Base-by-base conservation (phyloP, 2,797 vertebrate species). In the Brotula barbata region DNA sequence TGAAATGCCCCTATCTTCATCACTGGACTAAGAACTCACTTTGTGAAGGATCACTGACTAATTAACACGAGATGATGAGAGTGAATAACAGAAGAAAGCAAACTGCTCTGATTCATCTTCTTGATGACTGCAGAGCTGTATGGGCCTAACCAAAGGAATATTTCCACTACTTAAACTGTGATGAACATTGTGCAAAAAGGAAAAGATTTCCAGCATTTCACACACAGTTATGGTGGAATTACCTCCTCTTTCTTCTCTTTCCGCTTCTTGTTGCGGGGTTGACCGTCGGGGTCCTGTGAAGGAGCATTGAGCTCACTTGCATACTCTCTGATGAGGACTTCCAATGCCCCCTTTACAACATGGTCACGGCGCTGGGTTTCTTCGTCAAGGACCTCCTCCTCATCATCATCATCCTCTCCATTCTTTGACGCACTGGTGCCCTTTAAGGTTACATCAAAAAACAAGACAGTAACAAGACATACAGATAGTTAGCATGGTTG, bases 171-270 rank as follows among this genome's bases (percentile, higher is more conserved):
- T 28, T 28, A 28, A 28, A 28, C 4, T 28, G 25, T 28, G 8
- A 28, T 28, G 25, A 28, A 28, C 31, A 33, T 33, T 11, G 9
- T 33, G 5, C 6, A 33, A 33, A 6, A 33, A 33, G 31, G 31
- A 6, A 28, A 28, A 8, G 25, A 33, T 33, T 33, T 33, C 9
- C 31, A 33, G 31, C 31, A 6, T 33, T 6, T 33, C 5, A 7
- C 7, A 28, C 11, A 8, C 25, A 28, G 25, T 33, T 33, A 33
- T 14, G 31, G 19, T 25, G 50, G 21, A 84, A 79, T 76, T 92
- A 98, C 94, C 93, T 99, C 97, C 82, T 99, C 97, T 85, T 98
- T 99, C 91, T 97, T 97, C 90, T 99, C 96, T 84, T 96, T 98
- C 80, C 94, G 94, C 88, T 98, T 99, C 89, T 98, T 98, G 87